phyloP scores from a whole-genome alignment of 2,888 invertebrate genomes.

The Drosophila falleni region DNA sequence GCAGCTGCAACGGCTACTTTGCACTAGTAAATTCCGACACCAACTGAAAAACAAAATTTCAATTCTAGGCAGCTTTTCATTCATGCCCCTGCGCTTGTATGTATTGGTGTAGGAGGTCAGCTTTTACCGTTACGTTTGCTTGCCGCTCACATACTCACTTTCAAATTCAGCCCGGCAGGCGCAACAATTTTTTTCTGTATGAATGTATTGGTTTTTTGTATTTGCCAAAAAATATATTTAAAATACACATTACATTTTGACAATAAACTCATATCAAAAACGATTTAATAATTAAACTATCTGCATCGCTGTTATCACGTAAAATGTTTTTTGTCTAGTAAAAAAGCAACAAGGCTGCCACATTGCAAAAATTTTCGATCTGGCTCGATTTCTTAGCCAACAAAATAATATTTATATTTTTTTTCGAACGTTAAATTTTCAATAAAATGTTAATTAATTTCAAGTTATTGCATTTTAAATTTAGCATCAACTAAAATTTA shows the following conservation, averaged over 20 bases:
- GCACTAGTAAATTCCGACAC: slow-evolving; percentile 72
- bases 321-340: too few species aligned
- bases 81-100: slow-evolving; percentile 55
- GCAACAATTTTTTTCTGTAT: slow-evolving; percentile 2
- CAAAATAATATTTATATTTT: too few species aligned
- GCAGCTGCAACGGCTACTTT: slow-evolving; percentile 61
- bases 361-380: too few species aligned
- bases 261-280: slow-evolving; percentile 18
- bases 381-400: too few species aligned
- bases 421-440: too few species aligned
- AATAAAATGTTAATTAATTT: too few species aligned
- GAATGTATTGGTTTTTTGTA: not conserved
- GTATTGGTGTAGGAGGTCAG: slow-evolving; percentile 28
- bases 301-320: not conserved
- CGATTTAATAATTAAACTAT: slow-evolving; percentile 6
- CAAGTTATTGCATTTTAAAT: too few species aligned
- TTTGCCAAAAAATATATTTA: slow-evolving; percentile 18
- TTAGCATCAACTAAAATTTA: too few species aligned
- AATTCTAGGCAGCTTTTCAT: slow-evolving; percentile 62
- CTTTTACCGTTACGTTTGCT: slow-evolving; percentile 50
- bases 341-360: too few species aligned
- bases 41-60: slow-evolving; percentile 61
- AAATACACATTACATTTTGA: slow-evolving; percentile 40
- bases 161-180: not conserved
- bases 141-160: slow-evolving; percentile 42